A percentile compares a stretch with the other conserved stretches of the same genome.
phyloP scores from a whole-genome alignment of 2,888 invertebrate genomes.

The Unio delphinus region DNA sequence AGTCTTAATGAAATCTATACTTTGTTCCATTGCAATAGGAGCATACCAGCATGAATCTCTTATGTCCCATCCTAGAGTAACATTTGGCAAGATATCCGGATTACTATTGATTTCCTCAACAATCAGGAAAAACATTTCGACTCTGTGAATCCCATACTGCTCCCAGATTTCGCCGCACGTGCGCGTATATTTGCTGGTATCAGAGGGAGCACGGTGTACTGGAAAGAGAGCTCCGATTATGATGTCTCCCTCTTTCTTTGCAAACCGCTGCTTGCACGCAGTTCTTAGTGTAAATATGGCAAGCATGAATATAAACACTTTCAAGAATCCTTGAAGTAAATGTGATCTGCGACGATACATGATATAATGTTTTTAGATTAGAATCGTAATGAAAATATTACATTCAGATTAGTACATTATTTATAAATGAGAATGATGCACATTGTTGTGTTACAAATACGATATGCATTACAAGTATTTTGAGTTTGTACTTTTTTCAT shows the following conservation, averaged over 20 bases:
- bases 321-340: no score
- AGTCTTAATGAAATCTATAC: slow-evolving; percentile 82
- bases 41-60: slow-evolving; percentile 88
- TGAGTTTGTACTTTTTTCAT: no score
- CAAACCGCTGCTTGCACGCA: slow-evolving; percentile 20
- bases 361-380: no score
- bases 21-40: slow-evolving; percentile 84
- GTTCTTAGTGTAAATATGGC: no score
- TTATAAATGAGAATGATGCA: no score
- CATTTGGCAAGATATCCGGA: slow-evolving; percentile 75
- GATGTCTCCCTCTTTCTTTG: slow-evolving; percentile 74
- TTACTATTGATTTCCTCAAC: slow-evolving; percentile 76
- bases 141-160: slow-evolving; percentile 83
- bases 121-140: slow-evolving; percentile 74
- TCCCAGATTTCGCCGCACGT: slow-evolving; percentile 80
- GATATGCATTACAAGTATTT: no score
- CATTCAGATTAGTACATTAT: no score
- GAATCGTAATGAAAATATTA: no score
- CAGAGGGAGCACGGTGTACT: slow-evolving; percentile 74
- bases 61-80: slow-evolving; percentile 80
- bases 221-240: slow-evolving; percentile 76
- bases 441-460: no score
- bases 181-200: slow-evolving; percentile 62
- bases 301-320: no score
- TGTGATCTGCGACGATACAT: no score